These are phyloP conservation scores for Paradoxurus hermaphroditus DNA, from an alignment of 2,113 vertebrate genomes.

Conservation along the genomic window DNA sequence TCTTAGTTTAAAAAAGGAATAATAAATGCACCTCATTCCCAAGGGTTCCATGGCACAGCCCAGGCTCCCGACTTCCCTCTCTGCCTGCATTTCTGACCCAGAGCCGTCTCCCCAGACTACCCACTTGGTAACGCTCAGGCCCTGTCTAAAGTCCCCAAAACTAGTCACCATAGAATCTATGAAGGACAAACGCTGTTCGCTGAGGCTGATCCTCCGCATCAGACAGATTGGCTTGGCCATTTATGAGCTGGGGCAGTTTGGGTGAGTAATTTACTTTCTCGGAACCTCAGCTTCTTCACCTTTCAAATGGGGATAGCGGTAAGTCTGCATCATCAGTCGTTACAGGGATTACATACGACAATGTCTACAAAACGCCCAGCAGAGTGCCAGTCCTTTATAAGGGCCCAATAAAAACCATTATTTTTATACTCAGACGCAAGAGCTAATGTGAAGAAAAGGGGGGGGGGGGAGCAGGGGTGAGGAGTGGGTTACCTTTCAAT, in stretches of 20 bases:
- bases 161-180: not conserved
- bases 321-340: not conserved
- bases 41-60: not conserved
- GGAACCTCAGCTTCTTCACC: not conserved
- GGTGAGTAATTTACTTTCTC: not conserved
- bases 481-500: constrained; percentile 40
- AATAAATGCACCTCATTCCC: not conserved
- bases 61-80: not conserved
- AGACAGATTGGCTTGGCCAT: not conserved
- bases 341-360: not conserved
- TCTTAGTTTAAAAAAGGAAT: not conserved
- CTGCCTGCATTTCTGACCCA: not conserved
- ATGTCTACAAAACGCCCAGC: not conserved
- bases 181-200: not conserved
- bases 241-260: not conserved
- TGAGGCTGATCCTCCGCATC: not conserved
- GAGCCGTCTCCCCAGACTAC: not conserved
- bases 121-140: not conserved
- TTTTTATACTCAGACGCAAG: constrained; percentile 38
- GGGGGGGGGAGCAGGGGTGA: not conserved
- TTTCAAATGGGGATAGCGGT: not conserved
- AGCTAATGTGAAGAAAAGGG: not conserved
- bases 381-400: not conserved
- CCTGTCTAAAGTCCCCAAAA: not conserved
- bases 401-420: not conserved